Evolutionary conservation across 2,797 vertebrate species (phyloP).

Genomic region (Rhynchotus rufescens): DNA sequence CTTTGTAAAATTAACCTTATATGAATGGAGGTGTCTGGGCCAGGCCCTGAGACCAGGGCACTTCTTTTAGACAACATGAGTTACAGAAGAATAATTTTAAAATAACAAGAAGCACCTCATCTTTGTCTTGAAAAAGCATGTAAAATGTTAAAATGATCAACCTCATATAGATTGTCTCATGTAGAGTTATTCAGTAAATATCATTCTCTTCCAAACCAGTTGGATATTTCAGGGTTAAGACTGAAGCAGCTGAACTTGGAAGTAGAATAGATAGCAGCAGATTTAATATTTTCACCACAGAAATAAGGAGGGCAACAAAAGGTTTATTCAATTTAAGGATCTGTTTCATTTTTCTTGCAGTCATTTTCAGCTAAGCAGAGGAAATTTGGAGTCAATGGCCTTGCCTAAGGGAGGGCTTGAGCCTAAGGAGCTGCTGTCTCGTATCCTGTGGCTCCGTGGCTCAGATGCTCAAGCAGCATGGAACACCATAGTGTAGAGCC

Average conservation of each 20-base stretch:
- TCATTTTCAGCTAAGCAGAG: neutral
- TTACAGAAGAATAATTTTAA: neutral
- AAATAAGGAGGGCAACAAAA: neutral
- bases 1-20: neutral
- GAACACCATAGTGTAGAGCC: neutral
- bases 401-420: neutral
- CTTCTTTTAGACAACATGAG: neutral
- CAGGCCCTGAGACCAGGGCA: neutral
- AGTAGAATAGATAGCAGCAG: neutral
- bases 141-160: neutral
- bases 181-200: neutral
- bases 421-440: neutral
- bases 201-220: neutral
- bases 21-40: neutral
- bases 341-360: neutral
- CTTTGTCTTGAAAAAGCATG: neutral
- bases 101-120: neutral
- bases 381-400: neutral
- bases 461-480: fast-evolving
- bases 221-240: neutral
- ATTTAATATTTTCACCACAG: neutral
- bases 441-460: neutral
- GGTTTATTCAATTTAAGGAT: fast-evolving
- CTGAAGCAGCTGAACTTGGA: neutral
- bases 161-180: neutral